phyloP scores from a whole-genome alignment of 2,888 invertebrate species.

The Taenaris catops region DNA sequence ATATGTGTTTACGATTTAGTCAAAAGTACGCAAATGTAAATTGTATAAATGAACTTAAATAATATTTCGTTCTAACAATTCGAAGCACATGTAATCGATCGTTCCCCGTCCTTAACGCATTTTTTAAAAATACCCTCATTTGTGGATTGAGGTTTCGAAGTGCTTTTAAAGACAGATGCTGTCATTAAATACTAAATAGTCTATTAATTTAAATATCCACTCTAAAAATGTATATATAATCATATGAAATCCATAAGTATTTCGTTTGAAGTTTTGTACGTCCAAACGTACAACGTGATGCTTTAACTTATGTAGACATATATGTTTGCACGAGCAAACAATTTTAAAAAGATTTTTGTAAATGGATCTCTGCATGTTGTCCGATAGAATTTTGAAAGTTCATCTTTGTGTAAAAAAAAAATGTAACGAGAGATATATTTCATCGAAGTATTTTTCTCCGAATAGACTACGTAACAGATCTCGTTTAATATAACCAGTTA shows the following conservation, averaged over 20 bases:
- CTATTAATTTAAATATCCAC: constrained; percentile 27
- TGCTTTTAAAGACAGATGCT: constrained; percentile 69
- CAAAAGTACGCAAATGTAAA: constrained; percentile 6
- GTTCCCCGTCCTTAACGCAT: constrained; percentile 51
- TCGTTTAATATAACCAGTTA: constrained; percentile 73
- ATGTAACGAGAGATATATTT: constrained; percentile 31
- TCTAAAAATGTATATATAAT: constrained; percentile 43
- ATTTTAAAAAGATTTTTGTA: constrained; percentile 9
- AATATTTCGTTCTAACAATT: constrained; percentile 15
- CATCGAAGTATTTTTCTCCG: constrained; percentile 45
- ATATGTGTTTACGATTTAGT: constrained; percentile 10
- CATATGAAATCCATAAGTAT: constrained; percentile 13
- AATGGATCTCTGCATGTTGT: constrained; percentile 34
- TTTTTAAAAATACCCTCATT: constrained; percentile 32
- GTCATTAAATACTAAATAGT: constrained; percentile 52
- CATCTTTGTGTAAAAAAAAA: constrained; percentile 39
- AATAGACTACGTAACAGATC: constrained; percentile 54
- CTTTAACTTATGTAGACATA: not conserved
- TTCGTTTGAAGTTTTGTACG: constrained; percentile 1
- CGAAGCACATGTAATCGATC: constrained; percentile 23
- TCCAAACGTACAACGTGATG: constrained; percentile 4
- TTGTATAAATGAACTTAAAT: not conserved
- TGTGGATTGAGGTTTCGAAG: constrained; percentile 45
- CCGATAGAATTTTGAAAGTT: constrained; percentile 34
- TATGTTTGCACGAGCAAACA: constrained; percentile 2